Conservation (phyloP, 2,888 invertebrate genomes). For the Pecten maximus region DNA sequence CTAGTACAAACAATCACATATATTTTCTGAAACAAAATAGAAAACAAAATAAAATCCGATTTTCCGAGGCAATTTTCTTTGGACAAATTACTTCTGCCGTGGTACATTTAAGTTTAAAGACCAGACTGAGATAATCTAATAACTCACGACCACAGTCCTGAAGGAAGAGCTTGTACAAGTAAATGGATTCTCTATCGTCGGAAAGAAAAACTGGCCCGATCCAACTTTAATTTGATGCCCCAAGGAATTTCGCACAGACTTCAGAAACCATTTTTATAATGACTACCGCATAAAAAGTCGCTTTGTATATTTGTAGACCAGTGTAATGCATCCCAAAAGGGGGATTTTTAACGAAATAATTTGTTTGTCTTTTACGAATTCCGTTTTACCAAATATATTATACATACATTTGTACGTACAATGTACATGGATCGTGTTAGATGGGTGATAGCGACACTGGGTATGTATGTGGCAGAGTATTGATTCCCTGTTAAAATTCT, state of each 20-base stretch:
- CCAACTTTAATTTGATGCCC: constrained; percentile 5
- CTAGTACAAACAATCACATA: neutral
- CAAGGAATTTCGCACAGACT: neutral
- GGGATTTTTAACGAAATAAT: neutral
- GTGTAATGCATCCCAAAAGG: neutral
- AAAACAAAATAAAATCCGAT: neutral
- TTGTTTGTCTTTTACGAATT: neutral
- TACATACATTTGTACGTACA: neutral
- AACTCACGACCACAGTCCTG: neutral
- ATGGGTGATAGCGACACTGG: neutral
- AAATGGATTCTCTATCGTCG: neutral
- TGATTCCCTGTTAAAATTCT: neutral
- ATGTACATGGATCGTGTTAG: neutral
- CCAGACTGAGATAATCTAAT: neutral
- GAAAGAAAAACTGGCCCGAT: neutral
- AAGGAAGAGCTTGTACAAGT: neutral
- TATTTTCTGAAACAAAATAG: neutral
- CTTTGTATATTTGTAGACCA: neutral
- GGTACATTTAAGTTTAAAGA: constrained; percentile 13
- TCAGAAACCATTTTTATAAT: neutral
- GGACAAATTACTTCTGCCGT: neutral
- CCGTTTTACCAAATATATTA: neutral
- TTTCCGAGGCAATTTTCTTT: neutral
- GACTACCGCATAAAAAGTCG: neutral
- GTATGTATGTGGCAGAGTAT: neutral